Base-by-base conservation (phyloP, 2,113 vertebrate genomes). In the Leuciscus idus region DNA sequence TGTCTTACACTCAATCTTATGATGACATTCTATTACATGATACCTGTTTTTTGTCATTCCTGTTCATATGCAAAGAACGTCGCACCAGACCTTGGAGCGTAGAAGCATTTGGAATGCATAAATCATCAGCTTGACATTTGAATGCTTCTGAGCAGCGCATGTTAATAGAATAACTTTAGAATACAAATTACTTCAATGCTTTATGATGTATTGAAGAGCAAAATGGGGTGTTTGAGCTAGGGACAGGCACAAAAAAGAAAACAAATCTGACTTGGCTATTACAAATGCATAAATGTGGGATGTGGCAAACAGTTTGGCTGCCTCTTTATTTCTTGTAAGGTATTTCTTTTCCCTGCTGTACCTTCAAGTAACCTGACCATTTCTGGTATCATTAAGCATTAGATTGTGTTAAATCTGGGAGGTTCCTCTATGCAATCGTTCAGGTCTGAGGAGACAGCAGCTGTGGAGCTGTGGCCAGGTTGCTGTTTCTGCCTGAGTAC, bases 111-210 rank as follows among this genome's bases (percentile, higher is more conserved):
- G 79, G 79, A 81, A 86, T 77, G 39, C 61, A 83, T 83, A 85
- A 88, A 77, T 86, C 48, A 68, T 84, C 28, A 23, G 50, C n/a
- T 52, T 83, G 66, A 80, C 86, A 87, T 84, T 85, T 86, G 78
- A 85, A 76, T 57, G 84, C 64, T 59, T 76, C 78, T 83, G 78
- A 83, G 79, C 28, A 43, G 26, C 4, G 33, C 72, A 64, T 82
- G 59, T 36, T 87, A 87, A 83, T 81, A 73, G 33, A 87, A 77
- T 76, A 82, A 57, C 72, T 87, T 55, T n/a, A 28, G 74, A 64
- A 76, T 83, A 83, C 59, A 76, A 57, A 84, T 84, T 23, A 73
- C 66, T 26, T 30, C 9, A 33, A 28, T 73, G 81, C 81, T 70
- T 70, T 72, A 83, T 83, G 64, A 70, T 83, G 64, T 70, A 70